These are phyloP conservation scores for Pristis pectinata DNA, from an alignment of 2,797 vertebrate species.

Conservation along the genomic window DNA sequence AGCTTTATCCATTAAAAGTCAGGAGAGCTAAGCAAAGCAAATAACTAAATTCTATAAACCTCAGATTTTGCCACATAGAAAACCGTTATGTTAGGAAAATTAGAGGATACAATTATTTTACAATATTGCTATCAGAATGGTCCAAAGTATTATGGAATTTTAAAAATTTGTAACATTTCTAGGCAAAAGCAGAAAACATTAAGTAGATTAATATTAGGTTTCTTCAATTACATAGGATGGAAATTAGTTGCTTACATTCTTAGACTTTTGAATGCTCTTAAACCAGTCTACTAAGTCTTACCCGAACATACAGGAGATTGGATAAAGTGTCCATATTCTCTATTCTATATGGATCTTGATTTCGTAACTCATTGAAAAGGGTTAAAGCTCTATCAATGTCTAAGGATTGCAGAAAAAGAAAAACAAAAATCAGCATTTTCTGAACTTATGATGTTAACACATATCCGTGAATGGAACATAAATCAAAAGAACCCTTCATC, in stretches of 20 bases:
- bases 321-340: conserved; percentile 99
- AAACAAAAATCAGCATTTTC: background rate
- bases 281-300: conserved; percentile 52
- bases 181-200: background rate
- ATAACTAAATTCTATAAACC: background rate
- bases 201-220: background rate
- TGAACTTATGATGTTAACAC: background rate
- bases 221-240: background rate
- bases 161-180: background rate
- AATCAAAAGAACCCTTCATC: background rate
- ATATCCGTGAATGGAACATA: background rate
- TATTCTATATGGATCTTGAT: conserved; percentile 93
- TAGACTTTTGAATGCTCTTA: background rate
- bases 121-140: background rate
- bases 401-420: conserved; percentile 50
- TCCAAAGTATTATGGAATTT: background rate
- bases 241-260: background rate
- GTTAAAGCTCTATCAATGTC: conserved; percentile 96
- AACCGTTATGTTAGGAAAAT: background rate
- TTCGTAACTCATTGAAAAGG: conserved; percentile 88
- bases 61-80: background rate
- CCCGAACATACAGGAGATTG: conserved; percentile 92
- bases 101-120: background rate
- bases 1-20: background rate
- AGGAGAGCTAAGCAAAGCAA: background rate